These are phyloP conservation scores for Drosophila mimica DNA, from an alignment of 2,888 invertebrate genomes.

Conservation along the genomic window DNA sequence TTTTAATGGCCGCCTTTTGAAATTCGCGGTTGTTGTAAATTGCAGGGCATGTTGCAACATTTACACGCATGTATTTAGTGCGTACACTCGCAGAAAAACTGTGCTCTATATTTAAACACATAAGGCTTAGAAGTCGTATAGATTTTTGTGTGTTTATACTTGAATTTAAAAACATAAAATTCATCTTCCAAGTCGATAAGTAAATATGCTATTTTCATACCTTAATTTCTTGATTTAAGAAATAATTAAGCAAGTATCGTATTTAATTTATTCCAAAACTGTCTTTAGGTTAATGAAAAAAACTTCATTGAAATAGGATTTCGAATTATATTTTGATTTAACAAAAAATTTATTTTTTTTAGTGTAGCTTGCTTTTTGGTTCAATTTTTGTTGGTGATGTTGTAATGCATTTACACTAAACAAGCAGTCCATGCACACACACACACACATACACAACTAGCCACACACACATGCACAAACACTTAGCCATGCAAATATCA, in stretches of 20 bases:
- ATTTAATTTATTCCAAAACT: not conserved
- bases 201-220: not conserved
- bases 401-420: slow-evolving; percentile 69
- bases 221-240: not conserved
- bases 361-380: slow-evolving; percentile 8
- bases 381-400: slow-evolving; percentile 27
- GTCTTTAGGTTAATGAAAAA: not conserved
- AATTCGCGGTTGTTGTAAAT: slow-evolving; percentile 58
- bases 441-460: slow-evolving; percentile 18
- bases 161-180: not conserved
- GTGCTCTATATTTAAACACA: not conserved
- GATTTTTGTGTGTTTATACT: not conserved
- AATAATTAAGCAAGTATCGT: not conserved
- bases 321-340: not conserved
- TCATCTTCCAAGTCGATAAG: not conserved
- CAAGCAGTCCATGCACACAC: slow-evolving; percentile 55
- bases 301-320: not conserved
- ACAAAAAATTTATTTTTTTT: not conserved
- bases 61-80: slow-evolving; percentile 50
- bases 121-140: too few species aligned
- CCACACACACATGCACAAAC: slow-evolving; percentile 24
- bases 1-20: slow-evolving; percentile 40
- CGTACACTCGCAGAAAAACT: not conserved
- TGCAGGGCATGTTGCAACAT: slow-evolving; percentile 66
- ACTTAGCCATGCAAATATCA: slow-evolving; percentile 67